A percentile compares a stretch with the other conserved stretches of the same genome.
Conservation (phyloP, 2,888 invertebrate species). For the Epistrophe eligans region DNA sequence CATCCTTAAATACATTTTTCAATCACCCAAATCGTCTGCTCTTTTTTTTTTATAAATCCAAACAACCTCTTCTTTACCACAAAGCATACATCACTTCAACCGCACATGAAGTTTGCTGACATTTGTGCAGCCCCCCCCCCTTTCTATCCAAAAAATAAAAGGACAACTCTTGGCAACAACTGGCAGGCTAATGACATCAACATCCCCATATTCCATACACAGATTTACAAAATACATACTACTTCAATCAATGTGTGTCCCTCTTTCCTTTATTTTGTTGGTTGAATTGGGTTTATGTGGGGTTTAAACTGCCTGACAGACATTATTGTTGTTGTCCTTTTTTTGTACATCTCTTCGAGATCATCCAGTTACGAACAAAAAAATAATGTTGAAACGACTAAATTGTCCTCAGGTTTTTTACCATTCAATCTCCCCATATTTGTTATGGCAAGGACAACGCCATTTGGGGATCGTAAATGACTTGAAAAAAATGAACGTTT, state of each 20-base stretch:
- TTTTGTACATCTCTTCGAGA: slow-evolving; percentile 5
- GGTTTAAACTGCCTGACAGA: slow-evolving; percentile 38
- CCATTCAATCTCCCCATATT: slow-evolving; percentile 6
- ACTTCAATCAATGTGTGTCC: slow-evolving; percentile 9
- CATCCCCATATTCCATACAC: not conserved
- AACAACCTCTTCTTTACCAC: slow-evolving; percentile 1
- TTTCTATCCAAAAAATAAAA: not conserved
- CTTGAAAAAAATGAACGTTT: slow-evolving; percentile 38
- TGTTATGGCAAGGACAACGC: slow-evolving; percentile 34
- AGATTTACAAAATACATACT: not conserved
- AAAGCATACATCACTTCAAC: slow-evolving; percentile 30
- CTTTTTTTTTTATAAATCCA: not conserved
- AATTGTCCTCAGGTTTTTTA: slow-evolving; percentile 47
- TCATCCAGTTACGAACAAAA: slow-evolving; percentile 22
- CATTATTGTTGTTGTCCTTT: slow-evolving; percentile 44
- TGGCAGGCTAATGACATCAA: slow-evolving; percentile 37
- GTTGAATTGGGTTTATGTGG: slow-evolving; percentile 48
- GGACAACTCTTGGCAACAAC: slow-evolving; percentile 29
- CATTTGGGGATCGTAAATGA: slow-evolving; percentile 60
- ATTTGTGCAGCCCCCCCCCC: not conserved
- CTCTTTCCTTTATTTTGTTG: slow-evolving; percentile 1
- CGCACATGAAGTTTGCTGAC: slow-evolving; percentile 6
- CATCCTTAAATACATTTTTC: slow-evolving; percentile 22
- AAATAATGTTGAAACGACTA: slow-evolving; percentile 39
- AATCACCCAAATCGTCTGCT: slow-evolving; percentile 11